Evolutionary conservation across 2,888 invertebrate genomes (phyloP).

Genomic region (Pteria penguin): DNA sequence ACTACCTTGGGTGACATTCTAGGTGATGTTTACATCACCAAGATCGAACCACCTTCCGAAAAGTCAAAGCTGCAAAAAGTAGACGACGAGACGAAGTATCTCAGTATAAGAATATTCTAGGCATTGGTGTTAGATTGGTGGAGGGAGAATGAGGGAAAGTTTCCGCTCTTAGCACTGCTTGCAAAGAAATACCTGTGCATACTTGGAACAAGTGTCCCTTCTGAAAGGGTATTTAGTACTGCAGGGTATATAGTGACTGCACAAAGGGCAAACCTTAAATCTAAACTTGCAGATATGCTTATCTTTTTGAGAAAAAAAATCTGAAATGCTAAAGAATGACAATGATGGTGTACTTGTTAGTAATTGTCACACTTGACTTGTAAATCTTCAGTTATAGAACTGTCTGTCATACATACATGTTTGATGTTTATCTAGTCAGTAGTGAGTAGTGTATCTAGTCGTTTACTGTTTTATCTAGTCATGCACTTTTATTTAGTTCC

Average conservation of each 20-base stretch:
- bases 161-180: conserved; percentile 4
- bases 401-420: no score
- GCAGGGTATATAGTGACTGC: conserved; percentile 25
- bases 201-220: conserved; percentile 34
- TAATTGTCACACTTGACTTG: no score
- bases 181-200: conserved; percentile 17
- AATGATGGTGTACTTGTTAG: not conserved
- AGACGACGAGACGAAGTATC: not conserved
- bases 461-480: no score
- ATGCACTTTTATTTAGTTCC: no score
- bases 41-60: not conserved
- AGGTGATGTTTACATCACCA: not conserved
- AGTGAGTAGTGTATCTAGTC: no score
- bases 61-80: not conserved
- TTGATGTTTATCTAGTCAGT: no score
- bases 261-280: conserved; percentile 21
- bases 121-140: conserved; percentile 24
- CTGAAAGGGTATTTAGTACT: conserved; percentile 19
- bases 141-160: conserved; percentile 19
- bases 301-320: conserved; percentile 25
- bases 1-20: not conserved
- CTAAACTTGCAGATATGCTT: conserved; percentile 21
- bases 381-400: no score
- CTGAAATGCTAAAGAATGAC: not conserved
- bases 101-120: not conserved